Base-by-base conservation (phyloP, 1,140 invertebrate genomes). In the Helicoverpa zea region DNA sequence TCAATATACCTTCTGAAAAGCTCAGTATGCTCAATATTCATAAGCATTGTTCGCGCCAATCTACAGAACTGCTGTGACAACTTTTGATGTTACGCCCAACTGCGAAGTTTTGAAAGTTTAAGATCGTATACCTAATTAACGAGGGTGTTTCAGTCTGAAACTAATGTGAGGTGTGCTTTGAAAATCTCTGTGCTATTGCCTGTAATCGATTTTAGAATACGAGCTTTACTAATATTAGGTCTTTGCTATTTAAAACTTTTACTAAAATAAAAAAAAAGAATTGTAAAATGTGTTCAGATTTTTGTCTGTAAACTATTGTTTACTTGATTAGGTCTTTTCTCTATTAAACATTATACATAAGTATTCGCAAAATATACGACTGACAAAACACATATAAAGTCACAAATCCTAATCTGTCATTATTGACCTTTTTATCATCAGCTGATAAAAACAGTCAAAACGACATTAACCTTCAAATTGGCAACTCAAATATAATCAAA, bases 381-480 rank as follows among this genome's bases (percentile, higher is more conserved):
- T 43, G 7, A 56, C 16, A 56, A 16, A 2, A 56, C 18, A 54
- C 2, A 54, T 51, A 54, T 14, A 54, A 72, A 72, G 10, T 72
- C 49, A 72, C 68, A 72, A 72, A 54, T 29, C 52, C 29, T 51
- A 52, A 72, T 23, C 68, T 18, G 14, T 23, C 68, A 30, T 54
- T 12, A 72, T 54, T 72, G 49, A 72, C 68, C 68, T 54, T 72
- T 12, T 72, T 72, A 72, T 72, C 68, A 23, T 7, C 49, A 72
- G 68, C 49, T 72, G 68, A 72, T 72, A 72, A 72, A 72, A 12
- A 49, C 18, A 72, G 23, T 54, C 68, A 72, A 72, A 70, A 54
- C 23, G 47, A 72, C 49, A 54, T 72, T 52, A 52, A n/a, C 68
- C 18, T 30, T 51, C 49, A 54, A 72, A 72, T 30, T 72, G 18